phyloP scores from a whole-genome alignment of 2,113 vertebrate species.

The Vanacampus margaritifer region DNA sequence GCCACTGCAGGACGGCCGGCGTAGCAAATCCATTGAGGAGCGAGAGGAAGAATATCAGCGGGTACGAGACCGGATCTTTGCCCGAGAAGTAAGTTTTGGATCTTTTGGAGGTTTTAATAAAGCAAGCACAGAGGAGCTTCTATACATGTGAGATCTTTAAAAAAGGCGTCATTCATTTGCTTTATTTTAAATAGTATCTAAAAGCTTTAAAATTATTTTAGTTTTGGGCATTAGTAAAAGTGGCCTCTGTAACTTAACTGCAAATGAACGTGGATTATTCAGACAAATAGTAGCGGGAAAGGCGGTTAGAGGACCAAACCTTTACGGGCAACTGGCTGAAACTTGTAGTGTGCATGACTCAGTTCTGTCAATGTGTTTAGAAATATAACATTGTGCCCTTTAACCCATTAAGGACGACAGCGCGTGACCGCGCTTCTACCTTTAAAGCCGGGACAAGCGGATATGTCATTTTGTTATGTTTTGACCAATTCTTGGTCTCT shows the following conservation, averaged over 20 bases:
- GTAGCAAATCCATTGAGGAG: constrained; percentile 99
- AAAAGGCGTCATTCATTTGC: too few relatives aligned
- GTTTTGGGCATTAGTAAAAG: too few relatives aligned
- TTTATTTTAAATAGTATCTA: too few relatives aligned
- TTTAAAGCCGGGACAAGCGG: too few relatives aligned
- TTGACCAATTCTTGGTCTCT: too few relatives aligned
- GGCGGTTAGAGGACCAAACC: not conserved
- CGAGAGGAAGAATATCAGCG: constrained; percentile 97
- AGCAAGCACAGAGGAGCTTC: not conserved
- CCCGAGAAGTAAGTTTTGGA: constrained; percentile 88
- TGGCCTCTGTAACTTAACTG: not conserved
- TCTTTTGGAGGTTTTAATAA: constrained; percentile 6
- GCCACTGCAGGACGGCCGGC: constrained; percentile 95
- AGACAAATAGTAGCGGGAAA: not conserved
- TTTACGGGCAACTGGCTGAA: not conserved
- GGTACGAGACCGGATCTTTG: constrained; percentile 97
- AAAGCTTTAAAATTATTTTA: too few relatives aligned
- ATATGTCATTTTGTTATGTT: too few relatives aligned
- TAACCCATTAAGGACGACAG: too few relatives aligned
- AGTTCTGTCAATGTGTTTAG: not conserved
- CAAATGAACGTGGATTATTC: not conserved
- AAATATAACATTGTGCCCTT: not conserved
- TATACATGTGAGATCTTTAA: not conserved
- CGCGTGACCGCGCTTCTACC: too few relatives aligned
- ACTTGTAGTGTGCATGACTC: not conserved